phyloP scores from a whole-genome alignment of 37 sponge, comb jelly and placozoan species.

The Ianthella basta region DNA sequence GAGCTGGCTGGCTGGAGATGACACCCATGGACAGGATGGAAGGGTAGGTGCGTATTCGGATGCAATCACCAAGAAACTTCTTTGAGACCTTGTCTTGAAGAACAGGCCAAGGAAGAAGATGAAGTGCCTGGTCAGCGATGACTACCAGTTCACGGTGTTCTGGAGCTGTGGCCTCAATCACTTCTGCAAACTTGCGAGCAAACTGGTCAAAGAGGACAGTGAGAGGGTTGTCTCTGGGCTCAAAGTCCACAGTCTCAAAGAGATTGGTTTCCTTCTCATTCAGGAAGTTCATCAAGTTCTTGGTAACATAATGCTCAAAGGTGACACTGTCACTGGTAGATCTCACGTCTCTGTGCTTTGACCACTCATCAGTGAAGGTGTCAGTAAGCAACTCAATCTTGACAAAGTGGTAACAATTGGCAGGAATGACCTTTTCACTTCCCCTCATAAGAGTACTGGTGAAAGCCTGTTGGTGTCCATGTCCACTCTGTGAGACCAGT shows the following conservation, averaged over 20 bases:
- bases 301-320: constrained; percentile 22
- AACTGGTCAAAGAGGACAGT: constrained; percentile 52
- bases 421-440: not conserved
- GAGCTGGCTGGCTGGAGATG: constrained; percentile 20
- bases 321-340: not conserved
- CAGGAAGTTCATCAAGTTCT: constrained; percentile 19
- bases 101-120: constrained; percentile 57
- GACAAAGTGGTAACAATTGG: not conserved
- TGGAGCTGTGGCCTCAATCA: constrained; percentile 15
- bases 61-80: constrained; percentile 55
- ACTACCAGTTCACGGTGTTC: constrained; percentile 25
- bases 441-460: no score
- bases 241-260: not conserved
- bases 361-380: not conserved
- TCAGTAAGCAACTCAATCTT: not conserved
- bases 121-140: constrained; percentile 65
- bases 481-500: no score
- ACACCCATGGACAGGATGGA: constrained; percentile 66
- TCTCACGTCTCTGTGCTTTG: no score
- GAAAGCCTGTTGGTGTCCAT: no score
- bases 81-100: constrained; percentile 24
- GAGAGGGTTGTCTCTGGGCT: constrained; percentile 27
- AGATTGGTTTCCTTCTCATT: constrained; percentile 15
- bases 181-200: constrained; percentile 33
- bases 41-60: constrained; percentile 47